These are phyloP conservation scores for Pogonocherus hispidulus DNA, from an alignment of 2,888 invertebrate species.

Conservation along the genomic window DNA sequence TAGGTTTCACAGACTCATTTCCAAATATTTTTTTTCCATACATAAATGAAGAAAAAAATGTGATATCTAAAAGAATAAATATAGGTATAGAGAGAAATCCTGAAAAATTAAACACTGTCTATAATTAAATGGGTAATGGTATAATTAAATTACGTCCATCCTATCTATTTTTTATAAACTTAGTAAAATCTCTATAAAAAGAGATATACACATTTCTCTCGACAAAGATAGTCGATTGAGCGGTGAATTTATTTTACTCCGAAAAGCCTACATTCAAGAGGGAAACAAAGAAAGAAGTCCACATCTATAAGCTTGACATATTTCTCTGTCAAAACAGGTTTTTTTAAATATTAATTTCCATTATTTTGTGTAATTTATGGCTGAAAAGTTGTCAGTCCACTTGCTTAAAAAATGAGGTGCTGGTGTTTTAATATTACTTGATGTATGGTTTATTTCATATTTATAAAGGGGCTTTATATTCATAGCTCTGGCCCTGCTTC, in stretches of 20 bases:
- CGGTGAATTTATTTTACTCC: conserved; percentile 11
- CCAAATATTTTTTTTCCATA: too few relatives aligned
- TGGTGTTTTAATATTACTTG: conserved; percentile 50
- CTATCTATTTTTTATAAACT: too few relatives aligned
- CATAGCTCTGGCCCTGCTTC: conserved; percentile 48
- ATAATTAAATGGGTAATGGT: too few relatives aligned
- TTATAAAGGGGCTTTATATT: conserved; percentile 50
- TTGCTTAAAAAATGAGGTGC: conserved; percentile 48
- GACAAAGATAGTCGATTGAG: not conserved
- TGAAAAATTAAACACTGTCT: too few relatives aligned
- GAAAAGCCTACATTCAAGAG: not conserved
- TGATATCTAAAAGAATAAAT: too few relatives aligned
- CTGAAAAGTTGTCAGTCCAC: conserved; percentile 44
- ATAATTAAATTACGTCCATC: too few relatives aligned
- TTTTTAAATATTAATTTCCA: conserved; percentile 52
- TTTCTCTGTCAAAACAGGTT: conserved; percentile 17
- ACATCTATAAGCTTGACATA: conserved; percentile 6
- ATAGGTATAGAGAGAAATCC: too few relatives aligned
- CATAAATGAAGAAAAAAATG: too few relatives aligned
- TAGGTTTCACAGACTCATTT: too few relatives aligned
- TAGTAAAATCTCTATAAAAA: too few relatives aligned
- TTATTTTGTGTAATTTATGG: conserved; percentile 54
- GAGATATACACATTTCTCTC: not conserved
- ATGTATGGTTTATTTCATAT: conserved; percentile 52
- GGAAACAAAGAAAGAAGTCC: not conserved